Conservation (phyloP, 2,797 vertebrate species). For the Falco berigora region DNA sequence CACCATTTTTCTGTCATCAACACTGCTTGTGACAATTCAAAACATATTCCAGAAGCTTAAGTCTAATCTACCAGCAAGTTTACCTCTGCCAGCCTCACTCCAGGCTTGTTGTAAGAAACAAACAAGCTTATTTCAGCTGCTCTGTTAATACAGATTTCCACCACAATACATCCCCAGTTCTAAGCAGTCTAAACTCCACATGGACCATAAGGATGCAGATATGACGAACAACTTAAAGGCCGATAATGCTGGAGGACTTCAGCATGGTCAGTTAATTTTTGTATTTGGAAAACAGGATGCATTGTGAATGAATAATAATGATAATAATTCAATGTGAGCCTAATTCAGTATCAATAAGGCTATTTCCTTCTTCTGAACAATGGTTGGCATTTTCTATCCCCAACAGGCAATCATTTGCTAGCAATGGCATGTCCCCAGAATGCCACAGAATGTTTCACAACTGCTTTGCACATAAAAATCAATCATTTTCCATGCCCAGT, state of each 20-base stretch:
- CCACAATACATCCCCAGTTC: not conserved
- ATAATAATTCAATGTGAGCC: conserved; percentile 38
- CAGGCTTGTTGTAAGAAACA: not conserved
- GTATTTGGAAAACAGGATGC: conserved; percentile 39
- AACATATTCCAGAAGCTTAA: not conserved
- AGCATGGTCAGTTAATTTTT: not conserved
- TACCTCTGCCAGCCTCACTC: not conserved
- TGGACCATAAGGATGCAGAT: not conserved
- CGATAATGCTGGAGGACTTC: not conserved
- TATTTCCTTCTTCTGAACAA: conserved; percentile 64
- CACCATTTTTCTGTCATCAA: not conserved
- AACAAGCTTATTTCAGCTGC: not conserved
- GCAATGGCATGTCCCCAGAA: conserved; percentile 61
- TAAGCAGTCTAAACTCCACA: not conserved
- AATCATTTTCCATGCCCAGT: conserved; percentile 34
- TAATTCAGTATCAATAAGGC: conserved; percentile 61
- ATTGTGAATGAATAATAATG: conserved; percentile 28
- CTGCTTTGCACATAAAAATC: conserved; percentile 51
- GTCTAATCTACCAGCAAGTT: not conserved
- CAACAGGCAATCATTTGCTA: conserved; percentile 52
- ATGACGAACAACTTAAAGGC: not conserved
- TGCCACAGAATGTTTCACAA: conserved; percentile 61
- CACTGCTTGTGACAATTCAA: not conserved
- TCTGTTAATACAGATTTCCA: not conserved
- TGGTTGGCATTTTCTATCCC: conserved; percentile 60